Evolutionary conservation across 2,888 invertebrate species (phyloP).

Genomic region (Sympetrum striolatum): DNA sequence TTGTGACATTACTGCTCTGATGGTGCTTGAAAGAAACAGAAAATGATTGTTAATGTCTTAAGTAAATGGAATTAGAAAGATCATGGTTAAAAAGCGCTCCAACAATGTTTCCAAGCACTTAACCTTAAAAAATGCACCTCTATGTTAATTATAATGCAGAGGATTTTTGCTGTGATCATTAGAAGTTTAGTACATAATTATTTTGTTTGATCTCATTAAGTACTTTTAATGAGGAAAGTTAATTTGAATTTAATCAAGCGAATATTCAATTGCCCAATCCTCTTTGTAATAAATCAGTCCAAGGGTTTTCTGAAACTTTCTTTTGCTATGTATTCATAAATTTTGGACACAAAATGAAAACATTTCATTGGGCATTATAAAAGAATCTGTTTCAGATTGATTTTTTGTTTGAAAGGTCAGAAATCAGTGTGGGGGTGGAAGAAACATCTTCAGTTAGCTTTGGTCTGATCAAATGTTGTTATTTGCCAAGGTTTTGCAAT

Average conservation of each 20-base stretch:
- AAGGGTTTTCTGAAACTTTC: not conserved
- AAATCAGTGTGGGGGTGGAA: too few relatives aligned
- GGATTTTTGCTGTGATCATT: conserved; percentile 18
- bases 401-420: too few relatives aligned
- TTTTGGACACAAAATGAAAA: not conserved
- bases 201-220: conserved; percentile 6
- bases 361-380: too few relatives aligned
- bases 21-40: not conserved
- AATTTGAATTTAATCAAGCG: not conserved
- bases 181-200: not conserved
- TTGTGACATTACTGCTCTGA: not conserved
- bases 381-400: too few relatives aligned
- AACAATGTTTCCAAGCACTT: not conserved
- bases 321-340: not conserved
- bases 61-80: not conserved
- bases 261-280: too few relatives aligned
- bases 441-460: not conserved
- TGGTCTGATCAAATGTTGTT: not conserved
- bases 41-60: not conserved
- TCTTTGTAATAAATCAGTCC: too few relatives aligned
- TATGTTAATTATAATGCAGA: not conserved
- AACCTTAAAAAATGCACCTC: conserved; percentile 2
- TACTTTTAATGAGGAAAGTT: not conserved
- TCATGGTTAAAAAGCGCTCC: not conserved
- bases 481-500: not conserved